phyloP scores from a whole-genome alignment of 2,888 invertebrate genomes.

The Helobdella robusta region DNA sequence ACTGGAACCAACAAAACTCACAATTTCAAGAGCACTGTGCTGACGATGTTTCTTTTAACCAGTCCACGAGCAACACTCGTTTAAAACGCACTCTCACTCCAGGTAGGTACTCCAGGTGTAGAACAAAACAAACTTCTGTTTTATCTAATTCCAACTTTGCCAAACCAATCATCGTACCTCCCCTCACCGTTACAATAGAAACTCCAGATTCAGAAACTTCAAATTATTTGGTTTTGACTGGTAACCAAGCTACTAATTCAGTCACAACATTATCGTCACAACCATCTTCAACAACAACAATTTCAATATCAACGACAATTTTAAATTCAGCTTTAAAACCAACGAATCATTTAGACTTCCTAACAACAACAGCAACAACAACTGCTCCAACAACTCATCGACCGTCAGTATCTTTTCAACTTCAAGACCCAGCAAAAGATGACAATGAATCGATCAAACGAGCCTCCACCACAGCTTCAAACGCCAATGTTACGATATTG shows the following conservation, averaged over 20 bases:
- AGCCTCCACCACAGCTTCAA: too few relatives aligned
- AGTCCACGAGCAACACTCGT: neutral
- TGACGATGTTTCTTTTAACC: too few relatives aligned
- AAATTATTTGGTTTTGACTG: neutral
- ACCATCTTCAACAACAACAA: too few relatives aligned
- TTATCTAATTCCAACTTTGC: neutral
- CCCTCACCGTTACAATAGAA: neutral
- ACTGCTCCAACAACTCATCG: too few relatives aligned
- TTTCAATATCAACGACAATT: too few relatives aligned
- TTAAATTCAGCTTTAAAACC: too few relatives aligned
- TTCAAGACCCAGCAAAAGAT: neutral
- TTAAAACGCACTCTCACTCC: conserved; percentile 15
- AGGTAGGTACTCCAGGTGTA: conserved; percentile 13
- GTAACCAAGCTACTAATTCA: neutral
- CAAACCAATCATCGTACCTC: neutral
- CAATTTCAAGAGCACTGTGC: neutral
- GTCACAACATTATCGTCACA: neutral
- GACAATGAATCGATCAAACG: too few relatives aligned
- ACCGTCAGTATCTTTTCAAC: conserved; percentile 16
- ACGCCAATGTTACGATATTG: neutral
- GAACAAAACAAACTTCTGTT: neutral
- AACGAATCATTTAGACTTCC: too few relatives aligned
- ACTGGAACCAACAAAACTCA: neutral
- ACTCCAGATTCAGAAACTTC: conserved; percentile 1
- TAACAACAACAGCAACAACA: too few relatives aligned